Percentiles rank a stretch among this genome's conserved stretches.
Conservation (phyloP, 1,140 invertebrate genomes). For the Ips nitidus region DNA sequence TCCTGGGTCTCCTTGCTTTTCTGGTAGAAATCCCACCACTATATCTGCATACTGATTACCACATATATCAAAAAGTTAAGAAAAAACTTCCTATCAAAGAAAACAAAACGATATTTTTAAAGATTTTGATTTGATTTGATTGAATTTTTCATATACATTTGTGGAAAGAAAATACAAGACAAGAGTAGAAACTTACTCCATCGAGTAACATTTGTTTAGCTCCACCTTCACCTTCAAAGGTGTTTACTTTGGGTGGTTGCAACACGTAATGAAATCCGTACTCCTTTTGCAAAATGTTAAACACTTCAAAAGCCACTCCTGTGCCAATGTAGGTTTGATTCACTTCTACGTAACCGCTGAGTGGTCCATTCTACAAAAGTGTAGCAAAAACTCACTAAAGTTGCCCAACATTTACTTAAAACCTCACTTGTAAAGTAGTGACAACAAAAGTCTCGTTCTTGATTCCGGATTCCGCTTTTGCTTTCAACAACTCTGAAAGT, state of each 20-base stretch:
- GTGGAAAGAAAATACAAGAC: no score
- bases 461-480: slow-evolving; percentile 25
- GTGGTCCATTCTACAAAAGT: slow-evolving; percentile 59
- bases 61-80: slow-evolving; percentile 11
- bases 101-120: not conserved
- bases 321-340: slow-evolving; percentile 61
- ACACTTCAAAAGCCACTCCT: slow-evolving; percentile 71
- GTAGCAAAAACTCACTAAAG: slow-evolving; percentile 2
- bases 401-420: not conserved
- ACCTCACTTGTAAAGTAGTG: slow-evolving; percentile 40
- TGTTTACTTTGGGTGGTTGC: slow-evolving; percentile 60
- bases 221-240: slow-evolving; percentile 58
- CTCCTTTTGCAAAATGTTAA: slow-evolving; percentile 67
- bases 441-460: slow-evolving; percentile 38
- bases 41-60: slow-evolving; percentile 68
- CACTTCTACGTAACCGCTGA: slow-evolving; percentile 58
- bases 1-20: slow-evolving; percentile 56
- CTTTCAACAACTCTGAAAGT: no score
- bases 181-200: slow-evolving; percentile 54
- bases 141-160: not conserved
- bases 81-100: slow-evolving; percentile 16
- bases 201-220: slow-evolving; percentile 61
- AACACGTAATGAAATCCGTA: slow-evolving; percentile 75
- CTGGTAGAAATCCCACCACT: slow-evolving; percentile 73
- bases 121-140: not conserved